These are phyloP conservation scores for Ennomos fuscantarius DNA, from an alignment of 2,888 invertebrate genomes.

Conservation along the genomic window DNA sequence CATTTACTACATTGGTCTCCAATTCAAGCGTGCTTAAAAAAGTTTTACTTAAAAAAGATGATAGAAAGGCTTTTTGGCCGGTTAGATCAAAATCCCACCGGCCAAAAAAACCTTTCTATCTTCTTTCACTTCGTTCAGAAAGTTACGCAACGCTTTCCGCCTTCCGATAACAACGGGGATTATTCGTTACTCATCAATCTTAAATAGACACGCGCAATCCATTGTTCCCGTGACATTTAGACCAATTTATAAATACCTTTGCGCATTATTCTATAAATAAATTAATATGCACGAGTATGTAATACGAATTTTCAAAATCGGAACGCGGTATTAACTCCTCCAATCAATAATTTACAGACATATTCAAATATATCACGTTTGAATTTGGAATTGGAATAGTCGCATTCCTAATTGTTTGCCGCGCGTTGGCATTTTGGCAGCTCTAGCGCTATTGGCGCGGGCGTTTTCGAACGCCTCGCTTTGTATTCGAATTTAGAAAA, in stretches of 20 bases:
- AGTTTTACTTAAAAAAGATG: too few relatives aligned
- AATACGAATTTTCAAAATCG: slow-evolving; percentile 58
- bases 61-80: too few relatives aligned
- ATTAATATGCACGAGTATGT: slow-evolving; percentile 58
- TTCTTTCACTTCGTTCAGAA: slow-evolving; percentile 17
- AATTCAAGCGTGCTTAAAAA: too few relatives aligned
- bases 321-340: slow-evolving; percentile 42
- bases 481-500: slow-evolving; percentile 82
- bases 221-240: slow-evolving; percentile 83
- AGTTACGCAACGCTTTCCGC: slow-evolving; percentile 72
- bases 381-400: slow-evolving; percentile 78
- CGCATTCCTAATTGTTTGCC: slow-evolving; percentile 79
- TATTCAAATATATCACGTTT: slow-evolving; percentile 65
- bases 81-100: background rate
- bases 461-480: slow-evolving; percentile 75
- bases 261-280: slow-evolving; percentile 65
- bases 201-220: slow-evolving; percentile 75
- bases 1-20: too few relatives aligned
- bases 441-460: slow-evolving; percentile 70
- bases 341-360: slow-evolving; percentile 63
- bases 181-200: slow-evolving; percentile 82
- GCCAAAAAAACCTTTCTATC: background rate
- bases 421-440: slow-evolving; percentile 76
- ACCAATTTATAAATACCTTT: slow-evolving; percentile 77
- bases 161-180: slow-evolving; percentile 72